These are phyloP conservation scores for Agriopis aurantiaria DNA, from an alignment of 2,888 invertebrate genomes.

Conservation along the genomic window DNA sequence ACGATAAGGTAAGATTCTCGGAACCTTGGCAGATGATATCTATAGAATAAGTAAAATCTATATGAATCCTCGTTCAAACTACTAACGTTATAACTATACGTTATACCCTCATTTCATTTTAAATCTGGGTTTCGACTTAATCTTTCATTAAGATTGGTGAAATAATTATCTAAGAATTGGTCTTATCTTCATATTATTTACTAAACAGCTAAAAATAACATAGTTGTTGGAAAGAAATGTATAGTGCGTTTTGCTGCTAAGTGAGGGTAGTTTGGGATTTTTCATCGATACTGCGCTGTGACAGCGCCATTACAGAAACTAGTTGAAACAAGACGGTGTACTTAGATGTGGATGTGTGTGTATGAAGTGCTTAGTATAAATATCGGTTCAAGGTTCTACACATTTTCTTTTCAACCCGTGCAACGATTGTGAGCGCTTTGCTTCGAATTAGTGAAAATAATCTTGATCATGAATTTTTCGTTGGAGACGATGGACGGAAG, in stretches of 20 bases:
- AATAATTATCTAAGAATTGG: no score
- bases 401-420: conserved; percentile 48
- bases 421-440: conserved; percentile 23
- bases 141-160: no score
- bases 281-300: neutral
- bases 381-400: conserved; percentile 45
- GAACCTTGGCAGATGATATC: no score
- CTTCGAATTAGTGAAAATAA: conserved; percentile 1
- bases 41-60: no score
- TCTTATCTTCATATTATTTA: no score
- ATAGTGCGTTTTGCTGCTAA: neutral
- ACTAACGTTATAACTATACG: no score
- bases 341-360: conserved; percentile 17
- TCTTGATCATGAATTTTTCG: conserved; percentile 56
- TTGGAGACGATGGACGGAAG: conserved; percentile 56
- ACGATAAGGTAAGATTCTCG: no score
- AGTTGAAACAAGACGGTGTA: conserved; percentile 22
- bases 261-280: conserved; percentile 50
- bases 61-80: no score
- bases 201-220: neutral
- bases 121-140: no score
- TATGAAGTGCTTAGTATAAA: conserved; percentile 56
- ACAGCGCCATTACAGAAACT: conserved; percentile 25
- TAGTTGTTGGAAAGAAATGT: neutral
- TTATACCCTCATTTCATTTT: no score